A percentile compares a stretch with the other conserved stretches of the same genome.
Conservation (phyloP, 2,888 invertebrate genomes). For the Polyommatus iphigenia region DNA sequence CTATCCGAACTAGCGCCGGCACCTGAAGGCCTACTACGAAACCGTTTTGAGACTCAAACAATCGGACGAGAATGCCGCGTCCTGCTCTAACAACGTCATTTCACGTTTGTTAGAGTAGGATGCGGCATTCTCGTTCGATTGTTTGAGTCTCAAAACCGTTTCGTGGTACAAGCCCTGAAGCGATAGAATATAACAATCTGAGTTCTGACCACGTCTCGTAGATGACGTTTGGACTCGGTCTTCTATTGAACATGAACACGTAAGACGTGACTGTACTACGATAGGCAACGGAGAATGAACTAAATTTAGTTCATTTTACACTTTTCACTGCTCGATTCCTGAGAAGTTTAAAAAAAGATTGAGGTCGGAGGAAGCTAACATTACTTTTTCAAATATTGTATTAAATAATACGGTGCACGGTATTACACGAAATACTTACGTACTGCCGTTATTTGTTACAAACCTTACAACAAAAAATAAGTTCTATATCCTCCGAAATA, state of each 20-base stretch:
- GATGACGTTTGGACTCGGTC: neutral
- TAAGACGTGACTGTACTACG: neutral
- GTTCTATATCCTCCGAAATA: neutral
- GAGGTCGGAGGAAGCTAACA: neutral
- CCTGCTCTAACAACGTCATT: too few species aligned
- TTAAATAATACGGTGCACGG: too few species aligned
- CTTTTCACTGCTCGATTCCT: too few species aligned
- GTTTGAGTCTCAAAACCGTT: too few species aligned
- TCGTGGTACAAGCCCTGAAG: too few species aligned
- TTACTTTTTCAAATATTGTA: neutral
- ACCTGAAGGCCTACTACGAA: too few species aligned
- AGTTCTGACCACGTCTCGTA: neutral
- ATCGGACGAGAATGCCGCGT: too few species aligned
- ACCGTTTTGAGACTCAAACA: too few species aligned
- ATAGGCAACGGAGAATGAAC: neutral
- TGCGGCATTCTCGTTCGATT: too few species aligned
- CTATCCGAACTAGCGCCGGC: neutral
- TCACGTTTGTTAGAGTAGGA: too few species aligned
- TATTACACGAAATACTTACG: neutral
- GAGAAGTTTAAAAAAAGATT: neutral
- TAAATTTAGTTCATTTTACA: neutral
- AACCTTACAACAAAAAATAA: neutral
- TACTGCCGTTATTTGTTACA: neutral
- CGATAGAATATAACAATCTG: neutral
- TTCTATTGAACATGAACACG: neutral